These are phyloP conservation scores for Acanthochromis polyacanthus DNA, from an alignment of 2,113 vertebrate genomes.

Conservation along the genomic window DNA sequence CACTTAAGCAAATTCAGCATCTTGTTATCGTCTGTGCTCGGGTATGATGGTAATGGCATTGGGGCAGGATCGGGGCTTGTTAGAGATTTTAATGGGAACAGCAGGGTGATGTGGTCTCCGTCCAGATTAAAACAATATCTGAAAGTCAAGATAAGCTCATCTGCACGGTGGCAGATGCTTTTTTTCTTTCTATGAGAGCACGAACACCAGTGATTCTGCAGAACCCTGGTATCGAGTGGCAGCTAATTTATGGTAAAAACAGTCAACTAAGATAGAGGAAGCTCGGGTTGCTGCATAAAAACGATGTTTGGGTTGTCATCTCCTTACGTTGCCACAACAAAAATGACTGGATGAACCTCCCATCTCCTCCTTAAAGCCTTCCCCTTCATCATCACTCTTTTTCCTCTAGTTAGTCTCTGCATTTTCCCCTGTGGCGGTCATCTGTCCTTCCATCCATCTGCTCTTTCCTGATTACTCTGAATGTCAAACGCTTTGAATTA, in stretches of 20 bases:
- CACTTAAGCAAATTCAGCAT: too few relatives aligned
- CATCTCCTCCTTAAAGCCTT: background rate
- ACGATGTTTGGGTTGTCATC: too few relatives aligned
- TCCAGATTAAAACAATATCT: too few relatives aligned
- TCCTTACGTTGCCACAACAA: background rate
- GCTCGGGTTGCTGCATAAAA: background rate
- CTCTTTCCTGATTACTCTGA: slow-evolving; percentile 1
- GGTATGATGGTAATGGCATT: background rate
- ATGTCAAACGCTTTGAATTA: background rate
- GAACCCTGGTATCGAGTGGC: too few relatives aligned
- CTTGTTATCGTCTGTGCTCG: background rate
- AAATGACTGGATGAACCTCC: slow-evolving; percentile 5
- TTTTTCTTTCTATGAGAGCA: too few relatives aligned
- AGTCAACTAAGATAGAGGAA: too few relatives aligned
- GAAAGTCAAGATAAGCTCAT: background rate
- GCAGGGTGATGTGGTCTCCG: background rate
- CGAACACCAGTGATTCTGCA: too few relatives aligned
- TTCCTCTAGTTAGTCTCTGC: background rate
- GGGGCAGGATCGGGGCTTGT: background rate
- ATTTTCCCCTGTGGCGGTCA: background rate
- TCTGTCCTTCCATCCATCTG: slow-evolving; percentile 15
- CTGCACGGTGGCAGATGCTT: too few relatives aligned
- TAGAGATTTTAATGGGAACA: background rate
- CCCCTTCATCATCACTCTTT: background rate
- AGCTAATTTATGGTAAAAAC: background rate